Evolutionary conservation across 2,113 vertebrate species (phyloP), one percentile per base, ranked within the genome.

Genomic region (human (Homo sapiens)): DNA sequence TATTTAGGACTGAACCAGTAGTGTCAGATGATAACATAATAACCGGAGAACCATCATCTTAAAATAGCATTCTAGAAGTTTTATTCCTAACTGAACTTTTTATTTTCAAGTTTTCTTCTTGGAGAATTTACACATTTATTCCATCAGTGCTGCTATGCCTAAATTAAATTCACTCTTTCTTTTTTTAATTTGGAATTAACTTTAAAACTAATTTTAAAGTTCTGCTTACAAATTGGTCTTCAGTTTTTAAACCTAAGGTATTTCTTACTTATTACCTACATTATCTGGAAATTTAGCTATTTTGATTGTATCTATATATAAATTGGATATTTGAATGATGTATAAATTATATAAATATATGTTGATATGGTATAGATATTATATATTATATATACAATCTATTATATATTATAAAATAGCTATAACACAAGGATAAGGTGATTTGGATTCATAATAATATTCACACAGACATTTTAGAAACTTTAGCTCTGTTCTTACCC

Each of bases 141-240:
- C n/a, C 38, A 13, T 13, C 23, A 35, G 0, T 6, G 12, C 1
- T 48, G 8, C 6, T 32, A 64, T 32, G 7, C 25, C 8, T 64
- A 40, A 48, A 25, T 3, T 30, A 12, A 30, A 52, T 17, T 32
- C 57, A 40, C 1, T 9, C 0, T 18, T 40, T 38, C 32, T 10
- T 38, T 22, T 27, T 64, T 32, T 4, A 0, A 18, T 64, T 59
- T 43, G 11, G 38, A 76, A 68, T 18, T 55, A 61, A 16, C 38
- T 72, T 82, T 61, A 86, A 93, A 50, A 35, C 3, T 64, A 55
- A 90, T 81, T 88, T 89, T 85, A 85, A 89, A 96, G 43, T 4
- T 13, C 13, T 4, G 3, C 1, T 92, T 45, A 66, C 61, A 93
- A 72, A 80, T 12, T 27, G 4, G n/a, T 72, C 61, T 48, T 59